Percentiles rank a stretch among this genome's conserved stretches.
phyloP scores from a whole-genome alignment of 2,113 vertebrate species.

The Triplophysa tibetana region DNA sequence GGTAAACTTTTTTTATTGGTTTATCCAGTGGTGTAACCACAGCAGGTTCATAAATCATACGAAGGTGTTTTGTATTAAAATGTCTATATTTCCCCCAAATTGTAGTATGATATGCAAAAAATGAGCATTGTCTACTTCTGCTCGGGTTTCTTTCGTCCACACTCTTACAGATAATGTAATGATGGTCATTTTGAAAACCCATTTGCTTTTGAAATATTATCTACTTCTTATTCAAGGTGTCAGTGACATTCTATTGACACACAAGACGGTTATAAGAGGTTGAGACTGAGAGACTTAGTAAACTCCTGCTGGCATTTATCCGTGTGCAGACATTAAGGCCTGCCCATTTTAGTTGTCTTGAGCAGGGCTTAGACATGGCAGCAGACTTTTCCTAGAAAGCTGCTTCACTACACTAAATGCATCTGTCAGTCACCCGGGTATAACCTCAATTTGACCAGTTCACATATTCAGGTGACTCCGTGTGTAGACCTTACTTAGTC shows the following conservation, averaged over 20 bases:
- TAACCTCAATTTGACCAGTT: background rate
- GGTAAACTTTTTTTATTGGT: background rate
- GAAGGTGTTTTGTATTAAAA: background rate
- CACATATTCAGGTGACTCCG: background rate
- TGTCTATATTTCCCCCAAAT: background rate
- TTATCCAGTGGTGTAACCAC: constrained; percentile 6
- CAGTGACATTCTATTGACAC: background rate
- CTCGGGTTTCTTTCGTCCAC: background rate
- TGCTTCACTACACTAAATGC: constrained; percentile 7
- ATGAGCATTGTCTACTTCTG: background rate
- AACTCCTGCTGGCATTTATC: constrained; percentile 8
- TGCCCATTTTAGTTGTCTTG: constrained; percentile 23
- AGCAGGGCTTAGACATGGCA: constrained; percentile 21
- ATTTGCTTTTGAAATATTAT: constrained; percentile 10
- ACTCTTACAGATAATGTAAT: background rate
- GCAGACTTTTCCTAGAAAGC: constrained; percentile 29
- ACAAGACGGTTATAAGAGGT: background rate
- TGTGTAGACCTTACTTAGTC: too few species aligned
- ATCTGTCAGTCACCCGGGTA: background rate
- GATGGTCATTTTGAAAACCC: background rate
- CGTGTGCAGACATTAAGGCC: background rate
- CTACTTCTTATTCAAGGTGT: background rate
- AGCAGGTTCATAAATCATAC: background rate
- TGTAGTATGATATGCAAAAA: background rate
- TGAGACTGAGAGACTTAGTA: background rate